Conservation (phyloP, 2,888 invertebrate species). For the Nomada lathburiana region DNA sequence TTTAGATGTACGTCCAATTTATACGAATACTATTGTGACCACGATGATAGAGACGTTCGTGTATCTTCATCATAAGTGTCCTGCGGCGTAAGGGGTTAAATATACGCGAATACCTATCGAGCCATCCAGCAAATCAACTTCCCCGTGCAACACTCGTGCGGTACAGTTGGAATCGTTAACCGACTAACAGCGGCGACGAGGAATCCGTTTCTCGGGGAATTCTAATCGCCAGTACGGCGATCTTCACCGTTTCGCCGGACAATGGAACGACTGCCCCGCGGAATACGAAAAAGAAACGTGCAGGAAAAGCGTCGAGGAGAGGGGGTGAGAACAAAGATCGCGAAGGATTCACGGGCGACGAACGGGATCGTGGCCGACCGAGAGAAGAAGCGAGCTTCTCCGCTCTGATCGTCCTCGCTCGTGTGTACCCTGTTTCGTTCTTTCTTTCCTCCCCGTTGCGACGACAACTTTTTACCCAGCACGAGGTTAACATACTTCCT, state of each 20-base stretch:
- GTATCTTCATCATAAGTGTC: no score
- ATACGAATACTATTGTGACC: no score
- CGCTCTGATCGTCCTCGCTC: conserved; percentile 26
- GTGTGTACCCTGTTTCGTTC: conserved; percentile 27
- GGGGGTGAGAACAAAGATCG: conserved; percentile 31
- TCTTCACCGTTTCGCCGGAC: conserved; percentile 36
- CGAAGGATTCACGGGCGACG: conserved; percentile 37
- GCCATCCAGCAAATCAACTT: conserved; percentile 28
- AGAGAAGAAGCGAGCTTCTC: conserved; percentile 29
- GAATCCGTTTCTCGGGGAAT: conserved; percentile 56
- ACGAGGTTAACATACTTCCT: conserved; percentile 76
- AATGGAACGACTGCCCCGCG: conserved; percentile 40
- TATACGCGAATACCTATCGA: background rate
- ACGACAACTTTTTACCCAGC: conserved; percentile 73
- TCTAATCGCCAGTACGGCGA: conserved; percentile 50
- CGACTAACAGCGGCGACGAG: conserved; percentile 40
- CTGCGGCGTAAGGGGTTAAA: no score
- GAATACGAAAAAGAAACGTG: conserved; percentile 45
- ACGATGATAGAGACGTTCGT: no score
- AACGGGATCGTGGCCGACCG: conserved; percentile 45
- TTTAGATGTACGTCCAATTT: no score
- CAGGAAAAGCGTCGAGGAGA: conserved; percentile 25
- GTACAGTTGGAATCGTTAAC: conserved; percentile 60
- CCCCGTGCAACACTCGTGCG: conserved; percentile 21
- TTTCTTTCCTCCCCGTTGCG: conserved; percentile 52